Conservation (phyloP, 2,888 invertebrate species). For the Morpho achilles region DNA sequence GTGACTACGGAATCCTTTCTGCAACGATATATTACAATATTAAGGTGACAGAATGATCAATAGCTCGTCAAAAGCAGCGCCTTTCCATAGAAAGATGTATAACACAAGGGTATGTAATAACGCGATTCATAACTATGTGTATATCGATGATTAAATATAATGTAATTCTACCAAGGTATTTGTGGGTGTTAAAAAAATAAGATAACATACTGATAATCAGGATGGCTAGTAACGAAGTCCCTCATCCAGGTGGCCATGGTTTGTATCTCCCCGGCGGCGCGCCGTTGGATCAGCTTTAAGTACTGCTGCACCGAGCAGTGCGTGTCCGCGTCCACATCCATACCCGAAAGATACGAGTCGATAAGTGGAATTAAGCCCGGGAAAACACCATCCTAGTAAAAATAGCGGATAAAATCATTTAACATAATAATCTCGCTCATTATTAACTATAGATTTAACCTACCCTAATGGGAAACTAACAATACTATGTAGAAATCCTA, state of each 20-base stretch:
- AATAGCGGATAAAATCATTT: too few relatives aligned
- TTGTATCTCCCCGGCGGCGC: slow-evolving; percentile 92
- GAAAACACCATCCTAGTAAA: slow-evolving; percentile 87
- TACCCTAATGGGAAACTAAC: too few relatives aligned
- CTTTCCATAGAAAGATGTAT: too few relatives aligned
- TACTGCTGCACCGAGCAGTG: slow-evolving; percentile 98
- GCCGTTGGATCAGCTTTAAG: slow-evolving; percentile 92
- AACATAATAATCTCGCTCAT: too few relatives aligned
- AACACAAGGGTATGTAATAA: too few relatives aligned
- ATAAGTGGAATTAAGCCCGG: slow-evolving; percentile 97
- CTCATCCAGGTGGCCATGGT: slow-evolving; percentile 98
- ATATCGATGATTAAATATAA: too few relatives aligned
- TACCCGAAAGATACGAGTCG: slow-evolving; percentile 94
- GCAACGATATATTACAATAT: slow-evolving; percentile 30
- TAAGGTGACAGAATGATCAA: too few relatives aligned
- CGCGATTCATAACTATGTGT: too few relatives aligned
- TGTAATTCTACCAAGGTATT: too few relatives aligned
- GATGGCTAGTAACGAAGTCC: slow-evolving; percentile 91
- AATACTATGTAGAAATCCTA: too few relatives aligned
- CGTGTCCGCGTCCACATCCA: slow-evolving; percentile 99
- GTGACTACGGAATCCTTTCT: slow-evolving; percentile 93
- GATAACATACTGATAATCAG: slow-evolving; percentile 88
- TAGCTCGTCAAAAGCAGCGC: too few relatives aligned
- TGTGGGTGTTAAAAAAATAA: not conserved
- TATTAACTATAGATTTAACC: too few relatives aligned